A percentile compares a stretch with the other conserved stretches of the same genome.
Evolutionary conservation across 2,888 invertebrate species (phyloP).

Genomic region (Drosophila fungiperda): DNA sequence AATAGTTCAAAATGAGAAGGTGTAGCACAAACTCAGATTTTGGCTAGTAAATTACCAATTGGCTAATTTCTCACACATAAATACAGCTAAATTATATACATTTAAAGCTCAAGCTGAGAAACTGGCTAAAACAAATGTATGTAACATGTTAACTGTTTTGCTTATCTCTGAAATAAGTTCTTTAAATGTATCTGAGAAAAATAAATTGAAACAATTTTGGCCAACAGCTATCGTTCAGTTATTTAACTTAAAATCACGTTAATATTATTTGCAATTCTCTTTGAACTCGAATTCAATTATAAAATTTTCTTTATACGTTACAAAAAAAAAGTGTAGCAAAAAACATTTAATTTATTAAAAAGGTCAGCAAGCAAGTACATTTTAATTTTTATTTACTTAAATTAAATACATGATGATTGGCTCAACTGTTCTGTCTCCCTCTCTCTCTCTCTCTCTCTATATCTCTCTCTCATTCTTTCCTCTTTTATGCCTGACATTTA

Average conservation of each 20-base stretch:
- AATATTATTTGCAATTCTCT: neutral
- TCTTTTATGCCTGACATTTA: conserved; percentile 38
- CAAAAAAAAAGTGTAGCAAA: neutral
- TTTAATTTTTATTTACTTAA: neutral
- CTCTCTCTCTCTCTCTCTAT: neutral
- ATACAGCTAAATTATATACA: neutral
- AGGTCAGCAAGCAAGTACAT: neutral
- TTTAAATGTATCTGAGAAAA: neutral
- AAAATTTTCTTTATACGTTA: neutral
- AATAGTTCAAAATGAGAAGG: conserved; percentile 7
- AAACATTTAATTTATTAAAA: neutral
- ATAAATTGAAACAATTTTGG: neutral
- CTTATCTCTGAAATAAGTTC: neutral
- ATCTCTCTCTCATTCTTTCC: neutral
- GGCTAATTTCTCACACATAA: conserved; percentile 18
- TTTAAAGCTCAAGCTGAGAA: neutral
- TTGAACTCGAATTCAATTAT: neutral
- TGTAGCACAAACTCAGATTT: conserved; percentile 1
- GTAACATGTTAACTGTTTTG: neutral
- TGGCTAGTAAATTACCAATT: conserved; percentile 2
- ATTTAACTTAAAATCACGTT: neutral
- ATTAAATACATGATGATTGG: neutral
- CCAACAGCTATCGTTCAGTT: neutral
- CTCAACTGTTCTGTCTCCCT: too few relatives aligned
- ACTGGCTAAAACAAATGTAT: neutral